Evolutionary conservation across 2,113 vertebrate genomes (phyloP), one percentile per base, ranked within the genome.

Genomic region (Struthio camelus): DNA sequence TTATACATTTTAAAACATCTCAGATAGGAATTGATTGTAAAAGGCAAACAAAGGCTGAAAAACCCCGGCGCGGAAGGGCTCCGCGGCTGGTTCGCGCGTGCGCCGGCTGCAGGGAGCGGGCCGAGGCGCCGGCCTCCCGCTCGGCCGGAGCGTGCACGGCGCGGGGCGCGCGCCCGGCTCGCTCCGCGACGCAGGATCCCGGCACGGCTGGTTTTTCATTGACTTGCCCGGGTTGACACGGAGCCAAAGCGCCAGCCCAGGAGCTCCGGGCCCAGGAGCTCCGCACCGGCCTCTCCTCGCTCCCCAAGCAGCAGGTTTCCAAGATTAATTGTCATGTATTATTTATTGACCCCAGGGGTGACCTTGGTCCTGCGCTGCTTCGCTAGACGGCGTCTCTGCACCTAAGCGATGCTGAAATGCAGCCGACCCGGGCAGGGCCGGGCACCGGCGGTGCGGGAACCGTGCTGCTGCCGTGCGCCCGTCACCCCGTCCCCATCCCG

Each of bases 281-380:
- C 90, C 3, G 92, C 96, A 96, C 96, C 87, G 96, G 96, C 96
- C 96, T 96, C 95, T n/a, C 89, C 92, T 56, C 69, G 75, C 85
- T 93, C 80, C 85, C 65, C 23, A 23, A 54, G 77, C 42, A 40
- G 1, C 85, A 62, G 86, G 61, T 20, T 91, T 72, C 95, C 40
- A 79, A 94, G 94, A 95, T 95, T 94, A 94, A 95, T 94, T 87
- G 92, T 58, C 94, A 94, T 94, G 95, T 95, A 95, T 95, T 93
- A 95, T 95, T 94, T 97, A 95, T 96, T 92, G 97, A 92, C 95
- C 91, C 87, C 89, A 54, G 92, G 53, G 53, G 0, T 18, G 78
- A 92, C 92, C 97, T 89, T 96, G 91, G 90, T 80, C 93, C 9
- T 0, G 59, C 1, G 1, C 10, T 0, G 20, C 14, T 56, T 30